Conservation (phyloP, 2,888 invertebrate species). For the Heliconius hortense region DNA sequence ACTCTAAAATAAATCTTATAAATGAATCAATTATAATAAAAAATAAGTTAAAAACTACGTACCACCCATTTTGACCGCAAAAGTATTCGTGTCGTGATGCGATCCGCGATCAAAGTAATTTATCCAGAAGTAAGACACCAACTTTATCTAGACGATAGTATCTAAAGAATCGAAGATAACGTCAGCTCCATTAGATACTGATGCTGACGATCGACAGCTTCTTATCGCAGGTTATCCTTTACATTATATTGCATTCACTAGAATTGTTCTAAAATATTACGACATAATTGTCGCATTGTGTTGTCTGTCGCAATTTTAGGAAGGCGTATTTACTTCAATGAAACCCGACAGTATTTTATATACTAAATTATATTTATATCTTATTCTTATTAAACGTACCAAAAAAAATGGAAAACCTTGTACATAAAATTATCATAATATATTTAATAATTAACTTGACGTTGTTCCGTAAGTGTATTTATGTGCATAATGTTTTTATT, state of each 20-base stretch:
- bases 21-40: background rate
- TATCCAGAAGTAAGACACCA: constrained; percentile 53
- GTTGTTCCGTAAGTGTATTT: background rate
- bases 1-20: background rate
- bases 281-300: constrained; percentile 7
- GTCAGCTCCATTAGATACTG: constrained; percentile 53
- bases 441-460: background rate
- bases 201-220: constrained; percentile 66
- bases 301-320: constrained; percentile 1
- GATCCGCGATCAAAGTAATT: constrained; percentile 64
- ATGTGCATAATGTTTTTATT: background rate
- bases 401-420: constrained; percentile 6
- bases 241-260: background rate
- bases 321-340: background rate
- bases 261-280: background rate
- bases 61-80: constrained; percentile 72
- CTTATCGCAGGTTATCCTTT: constrained; percentile 49
- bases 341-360: background rate
- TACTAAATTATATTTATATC: background rate
- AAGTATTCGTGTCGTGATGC: constrained; percentile 52
- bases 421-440: background rate
- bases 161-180: constrained; percentile 59
- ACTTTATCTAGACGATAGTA: constrained; percentile 72
- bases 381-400: background rate
- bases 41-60: constrained; percentile 49